Evolutionary conservation across 1,140 invertebrate species (phyloP), one percentile per base, ranked within the genome.

Genomic region (Phenacoccus solenopsis): DNA sequence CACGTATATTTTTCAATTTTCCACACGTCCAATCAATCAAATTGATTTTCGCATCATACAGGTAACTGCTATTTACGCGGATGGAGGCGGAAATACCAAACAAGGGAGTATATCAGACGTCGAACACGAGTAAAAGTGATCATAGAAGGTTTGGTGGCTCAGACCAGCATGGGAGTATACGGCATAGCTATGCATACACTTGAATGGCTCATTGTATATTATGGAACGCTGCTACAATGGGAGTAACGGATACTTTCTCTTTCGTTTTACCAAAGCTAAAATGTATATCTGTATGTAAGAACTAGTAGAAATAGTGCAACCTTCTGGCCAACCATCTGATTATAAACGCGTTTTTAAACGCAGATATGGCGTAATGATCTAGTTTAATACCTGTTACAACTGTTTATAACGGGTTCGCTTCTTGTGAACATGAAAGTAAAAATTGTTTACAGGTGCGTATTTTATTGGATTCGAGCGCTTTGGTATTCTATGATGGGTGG

Each of bases 281-380:
- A n/a, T 32, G 13, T 32, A 32, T 13, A 13, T 32, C 5, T 32
- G 30, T 32, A 32, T 32, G 30, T 32, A 32, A 32, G 30, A 32
- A 32, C 30, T 32, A 32, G 38, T 49, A 49, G 38, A 49, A 49
- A 49, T 49, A 49, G 38, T 49, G 38, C 38, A 49, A 49, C 38
- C 38, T 49, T 49, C 38, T 49, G 38, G 38, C 38, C 38, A 49
- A 49, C 38, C 38, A 49, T 49, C 38, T 49, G 38, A 49, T 49
- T 49, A 49, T 49, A 49, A 49, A 49, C 38, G 38, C 38, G 38
- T 49, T 49, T n/a, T n/a, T 49, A 49, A 49, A n/a, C n/a, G n/a
- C 38, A 49, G 38, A 49, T 49, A 49, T 49, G 38, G 38, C 38
- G 38, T 49, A 49, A 49, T 49, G 38, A 49, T 49, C 38, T 49